Evolutionary conservation across 2,113 vertebrate genomes (phyloP).

Genomic region (Bufo gargarizans): DNA sequence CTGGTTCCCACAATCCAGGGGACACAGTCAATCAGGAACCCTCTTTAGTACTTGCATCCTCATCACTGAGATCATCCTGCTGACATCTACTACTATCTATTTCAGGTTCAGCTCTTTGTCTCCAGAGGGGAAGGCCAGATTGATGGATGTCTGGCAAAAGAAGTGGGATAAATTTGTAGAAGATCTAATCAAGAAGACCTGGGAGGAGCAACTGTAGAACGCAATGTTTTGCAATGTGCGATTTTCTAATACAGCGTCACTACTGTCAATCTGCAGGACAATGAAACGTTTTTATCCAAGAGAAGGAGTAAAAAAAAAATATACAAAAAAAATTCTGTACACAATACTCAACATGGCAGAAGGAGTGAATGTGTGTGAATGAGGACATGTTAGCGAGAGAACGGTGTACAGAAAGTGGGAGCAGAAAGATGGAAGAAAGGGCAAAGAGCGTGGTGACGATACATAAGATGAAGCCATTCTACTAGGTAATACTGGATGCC

Average conservation of each 20-base stretch:
- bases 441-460: background rate
- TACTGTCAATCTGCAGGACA: background rate
- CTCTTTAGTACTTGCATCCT: background rate
- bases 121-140: constrained; percentile 67
- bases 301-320: background rate
- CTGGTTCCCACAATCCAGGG: too few species aligned
- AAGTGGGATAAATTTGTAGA: constrained; percentile 84
- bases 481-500: background rate
- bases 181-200: constrained; percentile 60
- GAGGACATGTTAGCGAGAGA: background rate
- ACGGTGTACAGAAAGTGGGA: background rate
- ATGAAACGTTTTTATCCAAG: background rate
- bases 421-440: background rate
- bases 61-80: background rate
- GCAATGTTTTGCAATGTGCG: background rate
- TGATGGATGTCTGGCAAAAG: constrained; percentile 74
- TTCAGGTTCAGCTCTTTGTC: constrained; percentile 83
- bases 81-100: background rate
- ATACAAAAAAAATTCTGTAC: background rate
- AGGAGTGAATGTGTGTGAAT: constrained; percentile 16
- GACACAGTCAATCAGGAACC: too few species aligned
- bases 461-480: background rate
- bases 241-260: background rate
- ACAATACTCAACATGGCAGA: background rate
- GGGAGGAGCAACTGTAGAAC: background rate